These are phyloP conservation scores for Sporophila hypoxantha DNA, from an alignment of 2,113 vertebrate species.

Conservation along the genomic window DNA sequence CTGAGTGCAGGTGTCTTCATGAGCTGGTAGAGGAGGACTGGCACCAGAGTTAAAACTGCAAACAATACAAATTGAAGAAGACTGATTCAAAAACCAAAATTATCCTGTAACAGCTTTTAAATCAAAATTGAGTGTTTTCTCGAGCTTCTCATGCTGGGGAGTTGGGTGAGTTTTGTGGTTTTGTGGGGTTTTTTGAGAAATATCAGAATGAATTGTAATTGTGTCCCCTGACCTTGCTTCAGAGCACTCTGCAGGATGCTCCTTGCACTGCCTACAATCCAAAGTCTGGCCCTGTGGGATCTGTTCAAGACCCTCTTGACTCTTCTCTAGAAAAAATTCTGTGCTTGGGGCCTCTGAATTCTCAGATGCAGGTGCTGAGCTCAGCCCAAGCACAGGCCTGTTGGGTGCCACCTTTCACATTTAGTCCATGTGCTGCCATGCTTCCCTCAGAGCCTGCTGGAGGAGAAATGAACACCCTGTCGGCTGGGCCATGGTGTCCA, in stretches of 20 bases:
- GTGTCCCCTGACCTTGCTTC: not conserved
- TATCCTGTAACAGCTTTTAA: not conserved
- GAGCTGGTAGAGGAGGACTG: not conserved
- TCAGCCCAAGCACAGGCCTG: not conserved
- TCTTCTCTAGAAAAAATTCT: not conserved
- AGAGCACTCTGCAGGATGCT: not conserved
- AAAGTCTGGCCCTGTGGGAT: not conserved
- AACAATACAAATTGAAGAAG: not conserved
- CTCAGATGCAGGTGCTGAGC: not conserved
- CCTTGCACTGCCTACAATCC: not conserved
- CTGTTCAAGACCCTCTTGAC: not conserved
- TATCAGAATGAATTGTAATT: not conserved
- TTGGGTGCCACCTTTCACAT: not conserved
- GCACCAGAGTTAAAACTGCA: not conserved
- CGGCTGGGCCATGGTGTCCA: not conserved
- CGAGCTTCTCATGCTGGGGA: not conserved
- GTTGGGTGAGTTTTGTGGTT: not conserved
- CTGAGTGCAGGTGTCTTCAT: not conserved
- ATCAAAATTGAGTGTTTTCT: not conserved
- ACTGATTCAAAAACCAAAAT: not conserved
- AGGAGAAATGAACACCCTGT: not conserved
- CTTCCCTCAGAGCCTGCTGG: not conserved
- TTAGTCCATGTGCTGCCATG: not conserved
- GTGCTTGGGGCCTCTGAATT: not conserved
- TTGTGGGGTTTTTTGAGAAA: not conserved